Percentiles rank a stretch among this genome's conserved stretches.
phyloP scores from a whole-genome alignment of 2,888 invertebrate species.

The Helleia helle region DNA sequence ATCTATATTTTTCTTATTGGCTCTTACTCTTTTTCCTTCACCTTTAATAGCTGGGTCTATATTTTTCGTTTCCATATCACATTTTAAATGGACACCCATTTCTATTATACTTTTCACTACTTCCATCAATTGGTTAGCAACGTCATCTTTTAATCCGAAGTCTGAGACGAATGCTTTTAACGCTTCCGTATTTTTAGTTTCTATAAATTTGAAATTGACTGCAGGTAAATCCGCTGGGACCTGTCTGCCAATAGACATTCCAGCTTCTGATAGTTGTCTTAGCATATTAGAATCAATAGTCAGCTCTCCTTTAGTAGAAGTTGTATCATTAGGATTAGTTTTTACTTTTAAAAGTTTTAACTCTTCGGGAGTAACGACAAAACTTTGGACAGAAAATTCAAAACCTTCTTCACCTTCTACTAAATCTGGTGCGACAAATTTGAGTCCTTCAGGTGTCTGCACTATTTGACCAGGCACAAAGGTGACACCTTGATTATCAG shows the following conservation, averaged over 20 bases:
- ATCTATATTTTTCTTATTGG: slow-evolving; percentile 40
- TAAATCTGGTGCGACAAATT: slow-evolving; percentile 80
- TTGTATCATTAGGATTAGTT: slow-evolving; percentile 65
- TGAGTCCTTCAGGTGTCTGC: slow-evolving; percentile 80
- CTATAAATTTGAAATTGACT: slow-evolving; percentile 72
- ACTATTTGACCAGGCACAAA: slow-evolving; percentile 87
- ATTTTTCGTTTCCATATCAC: slow-evolving; percentile 44
- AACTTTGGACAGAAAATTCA: slow-evolving; percentile 82
- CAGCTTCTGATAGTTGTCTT: slow-evolving; percentile 78
- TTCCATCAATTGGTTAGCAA: slow-evolving; percentile 67
- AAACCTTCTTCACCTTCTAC: slow-evolving; percentile 78
- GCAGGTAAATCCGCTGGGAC: slow-evolving; percentile 75
- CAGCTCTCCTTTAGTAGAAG: slow-evolving; percentile 72
- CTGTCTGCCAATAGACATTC: slow-evolving; percentile 79
- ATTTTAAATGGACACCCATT: slow-evolving; percentile 65
- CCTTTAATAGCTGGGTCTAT: slow-evolving; percentile 27
- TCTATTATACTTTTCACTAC: slow-evolving; percentile 66
- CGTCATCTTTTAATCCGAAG: slow-evolving; percentile 64
- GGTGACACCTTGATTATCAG: slow-evolving; percentile 79
- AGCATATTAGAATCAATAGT: slow-evolving; percentile 79
- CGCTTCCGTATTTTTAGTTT: slow-evolving; percentile 63
- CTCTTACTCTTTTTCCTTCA: slow-evolving; percentile 42
- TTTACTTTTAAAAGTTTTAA: slow-evolving; percentile 62
- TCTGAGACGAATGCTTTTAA: slow-evolving; percentile 64
- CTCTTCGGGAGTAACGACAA: slow-evolving; percentile 70